Percentiles rank a stretch among this genome's conserved stretches.
phyloP scores from a whole-genome alignment of 2,888 invertebrate species.

The Suillia variegata region DNA sequence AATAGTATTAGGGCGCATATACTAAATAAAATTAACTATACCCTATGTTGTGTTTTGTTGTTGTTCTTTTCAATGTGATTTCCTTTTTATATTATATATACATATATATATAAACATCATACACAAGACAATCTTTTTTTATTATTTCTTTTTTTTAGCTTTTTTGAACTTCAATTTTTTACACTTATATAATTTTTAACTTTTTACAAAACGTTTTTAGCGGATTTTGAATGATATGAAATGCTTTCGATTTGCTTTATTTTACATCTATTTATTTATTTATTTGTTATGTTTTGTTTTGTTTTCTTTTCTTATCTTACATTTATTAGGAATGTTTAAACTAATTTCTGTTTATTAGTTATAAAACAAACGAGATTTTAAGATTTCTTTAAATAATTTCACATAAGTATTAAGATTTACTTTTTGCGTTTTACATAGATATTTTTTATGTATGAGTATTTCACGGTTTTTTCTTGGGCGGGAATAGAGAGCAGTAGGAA shows the following conservation, averaged over 20 bases:
- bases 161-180: constrained; percentile 27
- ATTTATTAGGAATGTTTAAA: constrained; percentile 9
- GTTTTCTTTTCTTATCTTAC: constrained; percentile 7
- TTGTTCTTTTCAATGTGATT: background rate
- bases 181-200: constrained; percentile 26
- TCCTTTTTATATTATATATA: constrained; percentile 6
- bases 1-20: constrained; percentile 14
- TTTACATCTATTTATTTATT: constrained; percentile 17
- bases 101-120: constrained; percentile 27
- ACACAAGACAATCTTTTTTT: constrained; percentile 45
- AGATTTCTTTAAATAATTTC: constrained; percentile 21
- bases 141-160: constrained; percentile 25
- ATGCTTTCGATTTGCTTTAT: constrained; percentile 23
- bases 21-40: constrained; percentile 19
- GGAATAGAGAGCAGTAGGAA: no score
- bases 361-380: background rate
- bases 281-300: constrained; percentile 6
- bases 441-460: constrained; percentile 28
- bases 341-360: constrained; percentile 1
- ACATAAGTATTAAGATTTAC: constrained; percentile 29
- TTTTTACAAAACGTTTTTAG: constrained; percentile 8
- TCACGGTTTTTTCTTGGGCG: background rate
- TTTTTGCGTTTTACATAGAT: constrained; percentile 17
- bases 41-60: constrained; percentile 3
- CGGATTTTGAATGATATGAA: constrained; percentile 26